phyloP scores from a whole-genome alignment of 2,888 invertebrate genomes.

The Punctoribates punctum region DNA sequence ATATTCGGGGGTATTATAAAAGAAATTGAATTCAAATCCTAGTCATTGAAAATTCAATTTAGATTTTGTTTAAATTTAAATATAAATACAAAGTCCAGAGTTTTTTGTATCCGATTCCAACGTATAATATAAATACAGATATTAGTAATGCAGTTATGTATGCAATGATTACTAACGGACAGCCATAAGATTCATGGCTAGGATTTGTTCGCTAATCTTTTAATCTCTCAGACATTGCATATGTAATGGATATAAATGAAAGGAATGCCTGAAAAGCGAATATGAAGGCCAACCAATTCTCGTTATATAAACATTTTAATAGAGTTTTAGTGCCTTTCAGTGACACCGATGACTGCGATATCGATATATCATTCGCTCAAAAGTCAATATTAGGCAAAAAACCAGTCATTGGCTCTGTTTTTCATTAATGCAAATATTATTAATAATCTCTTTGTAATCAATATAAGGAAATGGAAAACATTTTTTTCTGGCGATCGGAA shows the following conservation, averaged over 20 bases:
- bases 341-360: not conserved
- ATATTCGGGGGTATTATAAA: not conserved
- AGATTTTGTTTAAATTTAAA: not conserved
- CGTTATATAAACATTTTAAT: not conserved
- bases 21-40: not conserved
- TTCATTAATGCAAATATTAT: not conserved
- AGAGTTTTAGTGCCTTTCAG: not conserved
- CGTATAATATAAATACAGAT: not conserved
- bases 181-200: slow-evolving; percentile 16
- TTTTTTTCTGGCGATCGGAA: not conserved
- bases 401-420: not conserved
- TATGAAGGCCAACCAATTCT: slow-evolving; percentile 7
- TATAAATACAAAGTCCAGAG: not conserved
- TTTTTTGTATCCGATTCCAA: not conserved
- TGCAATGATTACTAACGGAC: not conserved
- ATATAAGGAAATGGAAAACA: slow-evolving; percentile 7
- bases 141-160: not conserved
- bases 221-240: slow-evolving; percentile 34
- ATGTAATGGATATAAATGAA: slow-evolving; percentile 25
- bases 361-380: not conserved
- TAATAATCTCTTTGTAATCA: not conserved
- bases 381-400: not conserved
- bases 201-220: slow-evolving; percentile 30
- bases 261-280: not conserved
- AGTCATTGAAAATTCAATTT: slow-evolving; percentile 24